These are phyloP conservation scores for Aleiodes sp. DNA, from an alignment of 1,140 invertebrate genomes.

Conservation along the genomic window DNA sequence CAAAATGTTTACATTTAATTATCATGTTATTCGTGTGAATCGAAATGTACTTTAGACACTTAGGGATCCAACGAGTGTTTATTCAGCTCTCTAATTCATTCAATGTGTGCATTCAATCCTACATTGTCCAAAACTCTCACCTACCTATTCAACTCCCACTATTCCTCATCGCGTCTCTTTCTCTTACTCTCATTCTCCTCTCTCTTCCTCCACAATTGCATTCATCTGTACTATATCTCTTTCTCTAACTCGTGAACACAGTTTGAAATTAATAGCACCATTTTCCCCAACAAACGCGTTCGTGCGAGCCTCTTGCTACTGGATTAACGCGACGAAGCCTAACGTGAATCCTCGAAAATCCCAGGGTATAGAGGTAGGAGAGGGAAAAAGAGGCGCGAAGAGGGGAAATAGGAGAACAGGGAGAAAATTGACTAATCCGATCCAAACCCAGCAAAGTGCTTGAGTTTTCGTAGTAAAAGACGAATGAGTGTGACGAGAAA, in stretches of 20 bases:
- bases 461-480: conserved; percentile 5
- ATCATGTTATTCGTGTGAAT: neutral
- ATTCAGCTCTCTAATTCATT: conserved; percentile 55
- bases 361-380: conserved; percentile 14
- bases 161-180: neutral
- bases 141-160: neutral
- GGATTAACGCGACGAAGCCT: conserved; percentile 46
- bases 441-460: conserved; percentile 12
- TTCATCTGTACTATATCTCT: neutral
- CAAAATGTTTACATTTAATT: too few relatives aligned
- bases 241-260: conserved; percentile 43
- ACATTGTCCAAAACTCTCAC: conserved; percentile 40
- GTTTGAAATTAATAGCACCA: conserved; percentile 54
- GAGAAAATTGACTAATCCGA: conserved; percentile 8
- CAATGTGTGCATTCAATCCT: conserved; percentile 54
- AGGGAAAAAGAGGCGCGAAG: too few relatives aligned
- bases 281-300: conserved; percentile 49
- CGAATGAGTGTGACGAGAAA: neutral
- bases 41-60: conserved; percentile 31
- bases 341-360: conserved; percentile 36
- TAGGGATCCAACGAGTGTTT: conserved; percentile 48
- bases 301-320: conserved; percentile 42
- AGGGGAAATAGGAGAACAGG: too few relatives aligned
- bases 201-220: neutral
- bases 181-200: conserved; percentile 4